Base-by-base conservation (phyloP, 2,888 invertebrate genomes). In the Bombylius major region DNA sequence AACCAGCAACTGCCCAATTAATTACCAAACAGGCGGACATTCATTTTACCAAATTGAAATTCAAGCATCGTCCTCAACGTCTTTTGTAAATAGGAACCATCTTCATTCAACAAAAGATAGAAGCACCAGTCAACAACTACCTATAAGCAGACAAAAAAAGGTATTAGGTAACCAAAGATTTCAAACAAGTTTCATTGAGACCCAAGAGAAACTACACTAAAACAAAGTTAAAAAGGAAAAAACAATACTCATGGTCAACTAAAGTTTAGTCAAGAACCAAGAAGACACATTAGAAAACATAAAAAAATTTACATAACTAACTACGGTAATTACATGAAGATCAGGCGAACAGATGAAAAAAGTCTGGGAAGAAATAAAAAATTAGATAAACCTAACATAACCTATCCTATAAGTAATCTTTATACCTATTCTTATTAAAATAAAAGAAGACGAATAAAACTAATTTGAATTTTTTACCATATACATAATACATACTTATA, bases 21-120 rank as follows among this genome's bases (percentile, higher is more conserved):
- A 56, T 56, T 56, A 56, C 50, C 36, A 45, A 54, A 56, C 51
- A 50, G 56, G 56, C 56, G 56, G 53, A 56, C 53, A 53, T 51
- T 53, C 46, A 51, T n/a, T 50, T 32, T 47, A 31, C 50, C 5
- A 51, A 55, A 55, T 55, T 55, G 55, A 55, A 51, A 55, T 55
- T 55, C 55, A 55, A 47, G 50, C 46, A 34, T 55, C 50, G 50
- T 42, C 50, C 36, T 33, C 32, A 32, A 31, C 53, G 45, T 56
- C 44, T 45, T 53, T 56, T 53, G 56, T 52, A 48, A 33, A 50
- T 54, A 54, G 36, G 50, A 32, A 54, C 46, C 8, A 36, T 36
- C 34, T 36, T 42, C 39, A 8, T 42, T 42, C 39, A 42, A 42
- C 8, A 36, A 11, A 42, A 42, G 11, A 11, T 5, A 42, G 12